Evolutionary conservation across 2,797 vertebrate species (phyloP).

Genomic region (Tangara arthus): DNA sequence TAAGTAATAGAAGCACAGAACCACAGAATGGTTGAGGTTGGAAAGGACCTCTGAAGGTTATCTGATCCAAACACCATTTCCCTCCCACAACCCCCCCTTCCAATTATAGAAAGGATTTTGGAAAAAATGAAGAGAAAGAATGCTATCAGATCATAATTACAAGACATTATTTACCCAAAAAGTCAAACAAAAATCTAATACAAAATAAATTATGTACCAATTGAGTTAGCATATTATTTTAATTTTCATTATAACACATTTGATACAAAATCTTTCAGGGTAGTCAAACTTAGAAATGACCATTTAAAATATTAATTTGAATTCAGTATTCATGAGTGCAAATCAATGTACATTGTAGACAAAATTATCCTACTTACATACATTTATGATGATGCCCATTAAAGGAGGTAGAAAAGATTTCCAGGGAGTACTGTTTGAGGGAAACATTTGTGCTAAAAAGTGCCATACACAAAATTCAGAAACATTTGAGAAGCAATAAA

Average conservation of each 20-base stretch:
- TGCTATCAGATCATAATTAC: background rate
- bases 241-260: background rate
- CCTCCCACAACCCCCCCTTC: accelerated
- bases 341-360: background rate
- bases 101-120: background rate
- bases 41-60: background rate
- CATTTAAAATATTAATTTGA: background rate
- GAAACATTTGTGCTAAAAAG: background rate
- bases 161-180: background rate
- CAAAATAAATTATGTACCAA: background rate
- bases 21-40: background rate
- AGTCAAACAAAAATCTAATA: background rate
- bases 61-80: background rate
- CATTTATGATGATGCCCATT: background rate
- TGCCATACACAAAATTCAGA: background rate
- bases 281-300: background rate
- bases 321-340: background rate
- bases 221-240: background rate
- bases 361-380: background rate
- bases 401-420: background rate
- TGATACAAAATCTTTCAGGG: background rate
- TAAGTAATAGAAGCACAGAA: background rate
- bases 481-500: background rate
- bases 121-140: background rate
- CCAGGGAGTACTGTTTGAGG: background rate